These are phyloP conservation scores for Lophius americanus DNA, from an alignment of 2,797 vertebrate species.

Conservation along the genomic window DNA sequence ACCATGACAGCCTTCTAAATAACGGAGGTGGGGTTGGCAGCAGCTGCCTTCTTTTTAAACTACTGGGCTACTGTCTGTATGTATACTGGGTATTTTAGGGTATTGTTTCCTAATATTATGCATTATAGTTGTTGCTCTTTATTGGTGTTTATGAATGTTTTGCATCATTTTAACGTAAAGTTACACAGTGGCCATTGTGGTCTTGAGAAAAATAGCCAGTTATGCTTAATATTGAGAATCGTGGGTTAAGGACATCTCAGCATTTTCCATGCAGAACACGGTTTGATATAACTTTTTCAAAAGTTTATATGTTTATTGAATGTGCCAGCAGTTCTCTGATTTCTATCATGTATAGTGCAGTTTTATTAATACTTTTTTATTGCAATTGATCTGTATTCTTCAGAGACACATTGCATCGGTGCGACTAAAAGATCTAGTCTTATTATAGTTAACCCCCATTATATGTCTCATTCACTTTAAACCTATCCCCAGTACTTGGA, in stretches of 20 bases:
- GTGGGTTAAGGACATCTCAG: neutral
- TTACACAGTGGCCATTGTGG: slow-evolving; percentile 20
- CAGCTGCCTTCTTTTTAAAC: slow-evolving; percentile 27
- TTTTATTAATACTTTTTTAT: too few species aligned
- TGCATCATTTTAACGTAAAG: slow-evolving; percentile 50
- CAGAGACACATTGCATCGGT: too few species aligned
- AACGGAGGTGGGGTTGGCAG: slow-evolving; percentile 25
- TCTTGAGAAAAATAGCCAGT: slow-evolving; percentile 18
- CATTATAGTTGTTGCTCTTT: slow-evolving; percentile 56
- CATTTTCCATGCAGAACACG: slow-evolving; percentile 17
- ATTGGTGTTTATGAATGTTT: slow-evolving; percentile 64
- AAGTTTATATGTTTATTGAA: slow-evolving; percentile 15
- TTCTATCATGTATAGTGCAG: too few species aligned
- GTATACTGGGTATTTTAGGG: slow-evolving; percentile 46
- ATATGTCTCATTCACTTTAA: too few species aligned
- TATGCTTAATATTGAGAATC: slow-evolving; percentile 46
- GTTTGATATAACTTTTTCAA: slow-evolving; percentile 20
- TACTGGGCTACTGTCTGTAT: slow-evolving; percentile 33
- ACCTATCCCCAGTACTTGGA: too few species aligned
- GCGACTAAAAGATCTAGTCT: too few species aligned
- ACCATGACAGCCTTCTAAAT: slow-evolving; percentile 28
- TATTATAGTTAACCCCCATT: too few species aligned
- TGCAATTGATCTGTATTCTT: too few species aligned
- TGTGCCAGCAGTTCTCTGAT: slow-evolving; percentile 21
- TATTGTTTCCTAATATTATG: slow-evolving; percentile 45